Evolutionary conservation across 1,140 invertebrate species (phyloP).

Genomic region (Zaprionus kolodkinae): DNA sequence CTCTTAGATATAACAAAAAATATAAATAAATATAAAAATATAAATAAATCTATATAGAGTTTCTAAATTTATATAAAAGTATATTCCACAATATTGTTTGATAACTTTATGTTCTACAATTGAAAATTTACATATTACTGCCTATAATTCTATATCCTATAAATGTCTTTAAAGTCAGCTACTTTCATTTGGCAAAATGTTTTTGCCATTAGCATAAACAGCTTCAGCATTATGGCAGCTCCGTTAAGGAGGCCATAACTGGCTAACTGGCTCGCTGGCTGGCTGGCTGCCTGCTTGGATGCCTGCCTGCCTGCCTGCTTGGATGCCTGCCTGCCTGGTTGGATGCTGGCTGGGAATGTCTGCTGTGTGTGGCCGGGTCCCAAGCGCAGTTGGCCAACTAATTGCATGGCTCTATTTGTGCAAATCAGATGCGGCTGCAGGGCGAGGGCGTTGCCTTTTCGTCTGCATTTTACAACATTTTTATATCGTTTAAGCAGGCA

Average conservation of each 20-base stretch:
- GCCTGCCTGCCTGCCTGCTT: not conserved
- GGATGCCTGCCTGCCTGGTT: no score
- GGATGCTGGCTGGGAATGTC: not conserved
- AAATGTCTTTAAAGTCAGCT: slow-evolving; percentile 1
- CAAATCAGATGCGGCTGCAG: slow-evolving; percentile 51
- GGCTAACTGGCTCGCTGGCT: not conserved
- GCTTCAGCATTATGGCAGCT: slow-evolving; percentile 15
- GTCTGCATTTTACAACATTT: slow-evolving; percentile 66
- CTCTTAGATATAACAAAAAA: no score
- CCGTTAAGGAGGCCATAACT: slow-evolving; percentile 18
- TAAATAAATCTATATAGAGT: no score
- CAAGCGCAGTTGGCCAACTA: slow-evolving; percentile 46
- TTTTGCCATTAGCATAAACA: slow-evolving; percentile 25
- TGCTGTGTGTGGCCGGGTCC: not conserved
- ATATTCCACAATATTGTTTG: not conserved
- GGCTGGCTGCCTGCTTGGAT: not conserved
- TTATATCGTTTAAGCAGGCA: slow-evolving; percentile 43
- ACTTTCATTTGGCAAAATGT: slow-evolving; percentile 15
- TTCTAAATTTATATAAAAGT: no score
- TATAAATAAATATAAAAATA: no score
- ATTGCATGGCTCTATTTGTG: slow-evolving; percentile 74
- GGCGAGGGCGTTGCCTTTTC: not conserved
- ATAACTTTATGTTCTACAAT: not conserved
- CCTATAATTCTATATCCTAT: not conserved
- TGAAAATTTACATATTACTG: not conserved